phyloP scores from a whole-genome alignment of 2,888 invertebrate genomes.

The Carabus problematicus region DNA sequence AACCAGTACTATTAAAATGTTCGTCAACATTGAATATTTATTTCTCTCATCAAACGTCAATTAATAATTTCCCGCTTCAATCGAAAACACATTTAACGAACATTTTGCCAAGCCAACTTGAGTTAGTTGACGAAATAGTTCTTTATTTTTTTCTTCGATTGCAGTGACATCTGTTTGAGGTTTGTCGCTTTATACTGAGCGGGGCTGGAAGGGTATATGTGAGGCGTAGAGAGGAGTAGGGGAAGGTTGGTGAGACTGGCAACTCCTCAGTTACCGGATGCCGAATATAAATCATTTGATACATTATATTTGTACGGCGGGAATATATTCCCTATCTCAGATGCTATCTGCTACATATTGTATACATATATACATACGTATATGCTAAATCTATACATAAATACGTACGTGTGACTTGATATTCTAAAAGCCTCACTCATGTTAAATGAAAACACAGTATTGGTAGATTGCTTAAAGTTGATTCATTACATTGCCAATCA shows the following conservation, averaged over 20 bases:
- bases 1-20: background rate
- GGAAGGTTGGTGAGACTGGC: conserved; percentile 42
- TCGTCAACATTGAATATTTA: background rate
- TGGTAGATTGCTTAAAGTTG: too few species aligned
- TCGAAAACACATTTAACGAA: too few species aligned
- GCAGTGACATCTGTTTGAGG: background rate
- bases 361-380: too few species aligned
- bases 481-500: too few species aligned
- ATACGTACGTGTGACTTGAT: too few species aligned
- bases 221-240: conserved; percentile 22
- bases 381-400: too few species aligned
- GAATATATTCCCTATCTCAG: too few species aligned
- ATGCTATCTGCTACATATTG: too few species aligned
- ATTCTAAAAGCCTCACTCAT: too few species aligned
- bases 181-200: conserved; percentile 4
- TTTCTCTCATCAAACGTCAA: conserved; percentile 1
- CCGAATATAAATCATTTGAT: conserved; percentile 44
- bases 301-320: conserved; percentile 29
- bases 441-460: too few species aligned
- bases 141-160: conserved; percentile 10
- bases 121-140: too few species aligned
- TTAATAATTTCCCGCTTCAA: background rate
- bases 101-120: too few species aligned
- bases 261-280: conserved; percentile 48
- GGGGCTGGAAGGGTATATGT: background rate